These are phyloP conservation scores for Isichthys henryi DNA, from an alignment of 2,113 vertebrate genomes.

Conservation along the genomic window DNA sequence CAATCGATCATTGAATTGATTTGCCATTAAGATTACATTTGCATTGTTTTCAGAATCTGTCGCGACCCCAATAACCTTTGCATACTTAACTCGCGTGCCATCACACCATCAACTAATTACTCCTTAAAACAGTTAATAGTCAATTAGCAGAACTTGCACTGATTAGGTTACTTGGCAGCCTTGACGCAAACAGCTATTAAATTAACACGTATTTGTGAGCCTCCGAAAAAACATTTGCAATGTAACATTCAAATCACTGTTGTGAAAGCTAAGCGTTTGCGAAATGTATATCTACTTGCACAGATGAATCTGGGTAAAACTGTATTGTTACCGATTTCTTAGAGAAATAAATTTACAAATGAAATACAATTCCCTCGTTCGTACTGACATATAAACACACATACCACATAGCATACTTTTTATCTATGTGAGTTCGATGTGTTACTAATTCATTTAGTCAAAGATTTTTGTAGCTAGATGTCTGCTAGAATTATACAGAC, in stretches of 20 bases:
- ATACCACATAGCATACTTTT: neutral
- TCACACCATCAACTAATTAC: slow-evolving; percentile 59
- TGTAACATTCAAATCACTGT: neutral
- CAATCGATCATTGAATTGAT: slow-evolving; percentile 43
- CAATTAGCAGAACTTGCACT: slow-evolving; percentile 46
- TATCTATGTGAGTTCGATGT: neutral
- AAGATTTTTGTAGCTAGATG: neutral
- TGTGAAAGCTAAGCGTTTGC: neutral
- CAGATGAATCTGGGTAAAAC: neutral
- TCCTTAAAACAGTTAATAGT: slow-evolving; percentile 44
- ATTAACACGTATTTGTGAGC: neutral
- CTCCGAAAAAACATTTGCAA: neutral
- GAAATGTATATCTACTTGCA: neutral
- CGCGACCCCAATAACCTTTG: slow-evolving; percentile 43
- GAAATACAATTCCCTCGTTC: neutral
- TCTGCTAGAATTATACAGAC: neutral
- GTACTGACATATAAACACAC: neutral
- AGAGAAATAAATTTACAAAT: neutral
- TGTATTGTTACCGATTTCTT: neutral
- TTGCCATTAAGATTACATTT: slow-evolving; percentile 36
- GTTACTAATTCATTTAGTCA: neutral
- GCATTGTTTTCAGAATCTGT: slow-evolving; percentile 31
- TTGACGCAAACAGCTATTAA: neutral
- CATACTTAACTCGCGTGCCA: slow-evolving; percentile 65
- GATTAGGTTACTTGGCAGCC: slow-evolving; percentile 14